Evolutionary conservation across 2,888 invertebrate genomes (phyloP).

Genomic region (Microchrysa polita): DNA sequence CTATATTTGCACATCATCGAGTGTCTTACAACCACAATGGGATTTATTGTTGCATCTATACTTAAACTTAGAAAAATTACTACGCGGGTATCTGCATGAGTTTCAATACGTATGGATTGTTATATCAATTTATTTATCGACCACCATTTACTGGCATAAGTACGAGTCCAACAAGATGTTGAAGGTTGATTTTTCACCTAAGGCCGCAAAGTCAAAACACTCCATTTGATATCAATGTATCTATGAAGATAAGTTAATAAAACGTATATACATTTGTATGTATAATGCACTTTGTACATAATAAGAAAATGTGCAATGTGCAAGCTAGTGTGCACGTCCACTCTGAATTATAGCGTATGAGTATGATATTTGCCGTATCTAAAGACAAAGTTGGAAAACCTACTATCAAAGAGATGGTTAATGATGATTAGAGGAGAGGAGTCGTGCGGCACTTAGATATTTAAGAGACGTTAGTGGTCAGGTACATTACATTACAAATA

Average conservation of each 20-base stretch:
- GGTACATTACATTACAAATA: too few relatives aligned
- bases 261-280: too few relatives aligned
- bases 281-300: too few relatives aligned
- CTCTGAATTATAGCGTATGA: not conserved
- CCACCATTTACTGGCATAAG: constrained; percentile 1
- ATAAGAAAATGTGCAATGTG: not conserved
- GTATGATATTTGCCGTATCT: not conserved
- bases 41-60: too few relatives aligned
- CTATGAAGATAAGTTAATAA: not conserved
- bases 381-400: not conserved
- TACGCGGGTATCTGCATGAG: too few relatives aligned
- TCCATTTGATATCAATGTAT: not conserved
- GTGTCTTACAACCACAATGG: too few relatives aligned
- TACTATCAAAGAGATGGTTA: constrained; percentile 17
- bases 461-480: not conserved
- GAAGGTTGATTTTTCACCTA: constrained; percentile 39
- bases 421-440: too few relatives aligned
- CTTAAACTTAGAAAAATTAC: too few relatives aligned
- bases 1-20: too few relatives aligned
- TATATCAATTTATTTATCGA: too few relatives aligned
- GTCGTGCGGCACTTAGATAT: not conserved
- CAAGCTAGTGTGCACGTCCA: not conserved
- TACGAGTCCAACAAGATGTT: constrained; percentile 30
- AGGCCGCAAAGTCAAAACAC: constrained; percentile 43
- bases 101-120: too few relatives aligned